Percentiles rank a stretch among this genome's conserved stretches.
phyloP scores from a whole-genome alignment of 2,797 vertebrate species.

The Enoplosus armatus region DNA sequence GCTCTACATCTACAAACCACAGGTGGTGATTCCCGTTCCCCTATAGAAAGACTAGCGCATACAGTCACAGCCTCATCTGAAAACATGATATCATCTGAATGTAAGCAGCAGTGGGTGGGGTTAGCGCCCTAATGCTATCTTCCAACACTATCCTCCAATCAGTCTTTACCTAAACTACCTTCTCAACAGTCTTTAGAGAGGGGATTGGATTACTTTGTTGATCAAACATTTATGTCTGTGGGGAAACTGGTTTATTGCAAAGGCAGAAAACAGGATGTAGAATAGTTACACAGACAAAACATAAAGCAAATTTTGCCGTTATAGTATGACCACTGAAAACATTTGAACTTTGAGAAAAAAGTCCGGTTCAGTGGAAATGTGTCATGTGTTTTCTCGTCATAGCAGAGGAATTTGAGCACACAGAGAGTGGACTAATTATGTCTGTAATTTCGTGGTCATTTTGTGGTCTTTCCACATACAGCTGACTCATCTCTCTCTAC shows the following conservation, averaged over 20 bases:
- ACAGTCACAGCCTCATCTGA: neutral
- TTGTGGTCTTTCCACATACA: constrained; percentile 8
- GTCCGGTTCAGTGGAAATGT: neutral
- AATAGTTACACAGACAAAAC: neutral
- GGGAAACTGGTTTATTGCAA: neutral
- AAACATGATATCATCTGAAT: constrained; percentile 14
- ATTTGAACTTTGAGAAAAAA: neutral
- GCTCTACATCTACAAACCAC: constrained; percentile 34
- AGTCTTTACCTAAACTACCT: neutral
- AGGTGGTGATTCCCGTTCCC: constrained; percentile 26
- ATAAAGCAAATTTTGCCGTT: neutral
- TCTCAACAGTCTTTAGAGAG: neutral
- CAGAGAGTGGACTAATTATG: neutral
- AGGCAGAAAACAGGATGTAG: neutral
- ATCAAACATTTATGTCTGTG: neutral
- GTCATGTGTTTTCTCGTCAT: neutral
- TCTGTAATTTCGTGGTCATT: constrained; percentile 6
- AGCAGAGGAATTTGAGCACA: neutral
- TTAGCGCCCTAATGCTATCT: neutral
- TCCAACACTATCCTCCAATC: neutral
- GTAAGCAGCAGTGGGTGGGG: constrained; percentile 15
- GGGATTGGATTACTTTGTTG: neutral
- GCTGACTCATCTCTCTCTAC: constrained; percentile 26
- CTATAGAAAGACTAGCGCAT: constrained; percentile 11
- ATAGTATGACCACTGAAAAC: neutral